These are phyloP conservation scores for Myotis pilosus DNA, from an alignment of 2,797 vertebrate genomes.

Conservation along the genomic window DNA sequence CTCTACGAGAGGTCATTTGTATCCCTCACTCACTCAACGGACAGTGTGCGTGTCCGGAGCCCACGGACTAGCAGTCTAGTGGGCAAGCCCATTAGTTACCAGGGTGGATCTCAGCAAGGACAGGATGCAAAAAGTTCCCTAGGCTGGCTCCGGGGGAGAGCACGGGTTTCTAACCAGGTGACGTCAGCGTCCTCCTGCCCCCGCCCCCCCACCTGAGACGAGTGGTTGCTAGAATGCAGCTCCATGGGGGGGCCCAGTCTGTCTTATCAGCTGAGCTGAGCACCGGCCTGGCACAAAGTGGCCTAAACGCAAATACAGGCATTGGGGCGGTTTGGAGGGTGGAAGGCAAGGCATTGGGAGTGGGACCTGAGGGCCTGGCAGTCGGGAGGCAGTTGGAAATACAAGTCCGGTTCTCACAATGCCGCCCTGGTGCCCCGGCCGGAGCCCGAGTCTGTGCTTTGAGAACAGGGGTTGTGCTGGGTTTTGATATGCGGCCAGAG, in stretches of 20 bases:
- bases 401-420: neutral
- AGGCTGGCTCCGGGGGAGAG: neutral
- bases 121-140: neutral
- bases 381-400: neutral
- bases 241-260: accelerated
- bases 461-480: neutral
- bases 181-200: neutral
- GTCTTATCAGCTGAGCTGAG: neutral
- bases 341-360: neutral
- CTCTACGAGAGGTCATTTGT: neutral
- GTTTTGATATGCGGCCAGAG: neutral
- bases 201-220: neutral
- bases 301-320: neutral
- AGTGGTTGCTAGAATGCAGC: neutral
- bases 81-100: neutral
- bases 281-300: neutral
- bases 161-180: accelerated
- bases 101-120: neutral
- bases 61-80: neutral
- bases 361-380: neutral
- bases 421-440: no score
- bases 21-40: neutral
- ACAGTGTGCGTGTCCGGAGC: accelerated
- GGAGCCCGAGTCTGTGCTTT: neutral
- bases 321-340: neutral